A percentile compares a stretch with the other conserved stretches of the same genome.
phyloP scores from a whole-genome alignment of 1,140 invertebrate species.

The Magallana gigas region DNA sequence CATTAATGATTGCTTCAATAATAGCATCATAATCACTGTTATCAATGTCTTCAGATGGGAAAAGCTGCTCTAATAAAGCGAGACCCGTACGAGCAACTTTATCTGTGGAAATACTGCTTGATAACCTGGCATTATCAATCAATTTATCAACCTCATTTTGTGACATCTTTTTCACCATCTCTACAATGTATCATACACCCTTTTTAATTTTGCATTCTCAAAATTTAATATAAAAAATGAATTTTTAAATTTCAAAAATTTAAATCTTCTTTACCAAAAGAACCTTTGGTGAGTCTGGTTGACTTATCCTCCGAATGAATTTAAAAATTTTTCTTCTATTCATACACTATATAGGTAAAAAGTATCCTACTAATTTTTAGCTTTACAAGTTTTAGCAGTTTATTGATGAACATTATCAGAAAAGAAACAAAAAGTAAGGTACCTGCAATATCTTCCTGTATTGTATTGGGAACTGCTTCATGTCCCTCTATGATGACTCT shows the following conservation, averaged over 20 bases:
- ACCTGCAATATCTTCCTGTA: not conserved
- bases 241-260: not conserved
- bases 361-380: not conserved
- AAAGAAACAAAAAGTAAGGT: not conserved
- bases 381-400: not conserved
- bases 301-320: not conserved
- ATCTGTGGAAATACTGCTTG: slow-evolving; percentile 12
- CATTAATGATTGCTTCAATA: not conserved
- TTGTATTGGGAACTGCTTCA: not conserved
- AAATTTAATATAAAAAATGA: not conserved
- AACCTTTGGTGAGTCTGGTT: not conserved
- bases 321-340: not conserved
- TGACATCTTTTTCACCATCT: slow-evolving; percentile 23
- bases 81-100: slow-evolving; percentile 5
- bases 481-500: not conserved
- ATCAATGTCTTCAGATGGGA: slow-evolving; percentile 18
- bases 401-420: not conserved
- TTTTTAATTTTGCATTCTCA: slow-evolving; percentile 4
- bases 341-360: not conserved
- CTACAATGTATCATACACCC: not conserved
- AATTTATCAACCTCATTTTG: slow-evolving; percentile 15
- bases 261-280: not conserved
- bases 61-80: not conserved
- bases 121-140: slow-evolving; percentile 31
- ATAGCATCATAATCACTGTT: not conserved